Evolutionary conservation across 2,888 invertebrate species (phyloP).

Genomic region (Luperina testacea): DNA sequence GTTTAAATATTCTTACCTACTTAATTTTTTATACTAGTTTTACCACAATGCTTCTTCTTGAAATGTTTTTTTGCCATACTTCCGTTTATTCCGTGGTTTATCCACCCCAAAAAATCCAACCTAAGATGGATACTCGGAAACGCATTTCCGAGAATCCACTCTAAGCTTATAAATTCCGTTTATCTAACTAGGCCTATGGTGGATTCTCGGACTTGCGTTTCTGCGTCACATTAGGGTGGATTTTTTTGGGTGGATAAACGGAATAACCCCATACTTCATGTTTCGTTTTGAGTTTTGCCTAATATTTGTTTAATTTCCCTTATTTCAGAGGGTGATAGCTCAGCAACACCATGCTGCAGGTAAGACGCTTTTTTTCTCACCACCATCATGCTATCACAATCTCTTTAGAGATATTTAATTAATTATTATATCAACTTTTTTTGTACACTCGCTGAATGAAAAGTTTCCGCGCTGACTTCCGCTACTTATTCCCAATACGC

Average conservation of each 20-base stretch:
- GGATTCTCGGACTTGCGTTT: not conserved
- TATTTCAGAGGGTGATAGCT: conserved; percentile 92
- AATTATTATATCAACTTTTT: not conserved
- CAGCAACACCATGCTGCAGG: conserved; percentile 92
- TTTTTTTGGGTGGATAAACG: not conserved
- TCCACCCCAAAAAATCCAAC: not conserved
- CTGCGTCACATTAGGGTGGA: not conserved
- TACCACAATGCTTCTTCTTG: conserved; percentile 4
- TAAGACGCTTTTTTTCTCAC: conserved; percentile 78
- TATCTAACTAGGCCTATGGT: not conserved
- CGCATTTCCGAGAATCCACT: not conserved
- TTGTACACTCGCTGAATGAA: too few relatives aligned
- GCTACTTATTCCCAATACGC: not conserved
- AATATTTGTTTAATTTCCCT: conserved; percentile 74
- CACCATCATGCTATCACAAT: not conserved
- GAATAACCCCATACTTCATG: conserved; percentile 12
- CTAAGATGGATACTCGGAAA: not conserved
- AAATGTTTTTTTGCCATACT: conserved; percentile 2
- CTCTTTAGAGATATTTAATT: too few relatives aligned
- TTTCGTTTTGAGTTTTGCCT: conserved; percentile 57
- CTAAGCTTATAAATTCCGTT: not conserved
- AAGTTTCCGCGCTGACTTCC: not conserved
- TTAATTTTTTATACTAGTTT: conserved; percentile 9
- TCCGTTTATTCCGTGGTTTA: not conserved
- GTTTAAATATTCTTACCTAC: not conserved